Percentiles rank a stretch among this genome's conserved stretches.
phyloP scores from a whole-genome alignment of 2,888 invertebrate species.

The Ormyrus pomaceus region DNA sequence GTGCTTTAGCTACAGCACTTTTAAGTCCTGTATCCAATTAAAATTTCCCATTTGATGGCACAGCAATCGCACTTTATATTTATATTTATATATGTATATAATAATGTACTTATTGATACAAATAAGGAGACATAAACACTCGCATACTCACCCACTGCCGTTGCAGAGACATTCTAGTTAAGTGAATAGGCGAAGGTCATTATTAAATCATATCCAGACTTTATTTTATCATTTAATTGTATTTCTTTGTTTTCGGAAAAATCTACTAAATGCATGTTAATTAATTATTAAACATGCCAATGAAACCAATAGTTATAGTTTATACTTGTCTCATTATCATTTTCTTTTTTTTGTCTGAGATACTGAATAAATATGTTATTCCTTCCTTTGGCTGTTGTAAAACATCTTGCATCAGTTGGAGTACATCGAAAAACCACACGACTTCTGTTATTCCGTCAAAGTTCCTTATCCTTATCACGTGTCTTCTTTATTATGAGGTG shows the following conservation, averaged over 20 bases:
- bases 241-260: conserved; percentile 43
- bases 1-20: no score
- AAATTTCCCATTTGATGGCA: conserved; percentile 35
- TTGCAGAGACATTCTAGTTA: conserved; percentile 51
- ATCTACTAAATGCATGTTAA: conserved; percentile 52
- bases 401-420: conserved; percentile 46
- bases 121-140: conserved; percentile 54
- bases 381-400: conserved; percentile 52
- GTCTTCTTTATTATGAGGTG: conserved; percentile 1
- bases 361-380: conserved; percentile 50
- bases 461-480: conserved; percentile 25
- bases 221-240: conserved; percentile 54
- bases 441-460: conserved; percentile 29
- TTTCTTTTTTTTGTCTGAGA: conserved; percentile 32
- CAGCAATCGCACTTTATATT: conserved; percentile 38
- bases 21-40: background rate
- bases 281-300: conserved; percentile 43
- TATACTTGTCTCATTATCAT: conserved; percentile 30
- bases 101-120: conserved; percentile 52
- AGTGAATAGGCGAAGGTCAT: conserved; percentile 57
- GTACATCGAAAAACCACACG: conserved; percentile 45
- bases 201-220: conserved; percentile 55
- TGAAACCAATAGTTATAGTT: conserved; percentile 49
- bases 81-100: conserved; percentile 18
- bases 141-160: conserved; percentile 56